Conservation (phyloP, 2,888 invertebrate species). For the Noctua fimbriata region DNA sequence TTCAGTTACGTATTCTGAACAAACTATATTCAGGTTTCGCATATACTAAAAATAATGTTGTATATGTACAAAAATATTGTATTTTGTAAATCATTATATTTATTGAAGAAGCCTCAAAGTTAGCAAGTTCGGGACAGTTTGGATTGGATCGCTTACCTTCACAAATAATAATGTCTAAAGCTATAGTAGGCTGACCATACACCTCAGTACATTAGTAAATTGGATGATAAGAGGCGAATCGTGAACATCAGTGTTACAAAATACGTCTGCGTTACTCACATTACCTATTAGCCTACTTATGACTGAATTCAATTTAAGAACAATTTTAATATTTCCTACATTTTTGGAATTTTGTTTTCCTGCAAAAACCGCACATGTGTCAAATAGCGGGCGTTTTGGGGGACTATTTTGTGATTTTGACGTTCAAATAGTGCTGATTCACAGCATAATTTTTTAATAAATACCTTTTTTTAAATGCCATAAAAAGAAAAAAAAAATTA, state of each 20-base stretch:
- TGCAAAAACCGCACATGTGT: not conserved
- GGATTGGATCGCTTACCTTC: constrained; percentile 13
- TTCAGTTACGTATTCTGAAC: too few relatives aligned
- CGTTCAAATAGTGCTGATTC: not conserved
- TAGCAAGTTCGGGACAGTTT: not conserved
- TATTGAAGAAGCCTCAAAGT: not conserved
- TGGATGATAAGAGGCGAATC: constrained; percentile 48
- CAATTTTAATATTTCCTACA: constrained; percentile 2
- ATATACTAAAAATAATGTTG: too few relatives aligned
- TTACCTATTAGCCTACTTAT: constrained; percentile 38
- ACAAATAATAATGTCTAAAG: constrained; percentile 21
- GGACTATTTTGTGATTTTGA: not conserved
- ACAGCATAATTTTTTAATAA: not conserved
- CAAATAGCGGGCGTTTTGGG: not conserved
- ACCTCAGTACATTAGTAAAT: constrained; percentile 55
- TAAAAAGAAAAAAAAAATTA: not conserved
- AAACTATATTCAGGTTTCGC: too few relatives aligned
- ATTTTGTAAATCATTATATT: not conserved
- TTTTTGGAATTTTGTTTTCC: not conserved
- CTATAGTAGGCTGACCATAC: constrained; percentile 13
- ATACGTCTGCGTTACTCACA: constrained; percentile 20
- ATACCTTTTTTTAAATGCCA: not conserved
- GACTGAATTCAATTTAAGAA: constrained; percentile 6
- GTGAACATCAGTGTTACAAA: constrained; percentile 42
- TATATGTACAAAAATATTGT: not conserved